A percentile compares a stretch with the other conserved stretches of the same genome.
Evolutionary conservation across 1,140 invertebrate genomes (phyloP).

Genomic region (Drosophila kurseongensis): DNA sequence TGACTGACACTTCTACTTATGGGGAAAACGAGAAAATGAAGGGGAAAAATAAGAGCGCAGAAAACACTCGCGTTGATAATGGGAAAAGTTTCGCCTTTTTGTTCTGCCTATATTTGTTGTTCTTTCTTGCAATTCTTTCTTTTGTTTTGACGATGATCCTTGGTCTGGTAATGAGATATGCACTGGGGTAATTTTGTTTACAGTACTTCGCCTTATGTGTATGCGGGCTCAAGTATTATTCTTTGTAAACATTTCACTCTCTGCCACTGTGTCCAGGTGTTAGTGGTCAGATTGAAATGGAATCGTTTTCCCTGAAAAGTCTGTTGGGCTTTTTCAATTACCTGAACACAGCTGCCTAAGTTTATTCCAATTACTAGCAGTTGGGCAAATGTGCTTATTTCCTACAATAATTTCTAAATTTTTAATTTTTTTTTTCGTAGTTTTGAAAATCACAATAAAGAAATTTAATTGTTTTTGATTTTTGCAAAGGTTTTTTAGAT

Average conservation of each 20-base stretch:
- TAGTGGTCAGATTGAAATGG: conserved; percentile 10
- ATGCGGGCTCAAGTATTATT: conserved; percentile 15
- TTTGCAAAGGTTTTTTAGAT: not conserved
- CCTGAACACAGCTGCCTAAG: conserved; percentile 14
- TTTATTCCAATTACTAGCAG: conserved; percentile 7
- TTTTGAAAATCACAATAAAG: too few species aligned
- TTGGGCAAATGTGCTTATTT: not conserved
- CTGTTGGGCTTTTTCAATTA: conserved; percentile 21
- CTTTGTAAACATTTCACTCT: conserved; percentile 46
- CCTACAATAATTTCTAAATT: too few species aligned
- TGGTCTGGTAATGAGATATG: conserved; percentile 72
- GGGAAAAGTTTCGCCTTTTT: conserved; percentile 60
- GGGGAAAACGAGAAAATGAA: conserved; percentile 3
- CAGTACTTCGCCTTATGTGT: conserved; percentile 25
- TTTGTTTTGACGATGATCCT: conserved; percentile 70
- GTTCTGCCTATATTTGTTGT: conserved; percentile 24
- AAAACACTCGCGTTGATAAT: conserved; percentile 76
- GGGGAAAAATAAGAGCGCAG: conserved; percentile 4
- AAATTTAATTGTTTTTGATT: not conserved
- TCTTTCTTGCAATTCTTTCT: conserved; percentile 47
- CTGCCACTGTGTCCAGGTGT: conserved; percentile 33
- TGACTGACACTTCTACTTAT: conserved; percentile 37
- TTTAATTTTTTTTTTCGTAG: too few species aligned
- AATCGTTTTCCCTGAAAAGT: conserved; percentile 27
- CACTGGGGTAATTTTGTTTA: conserved; percentile 58